These are phyloP conservation scores for Lordiphosa collinella DNA, from an alignment of 1,140 invertebrate genomes.

Conservation along the genomic window DNA sequence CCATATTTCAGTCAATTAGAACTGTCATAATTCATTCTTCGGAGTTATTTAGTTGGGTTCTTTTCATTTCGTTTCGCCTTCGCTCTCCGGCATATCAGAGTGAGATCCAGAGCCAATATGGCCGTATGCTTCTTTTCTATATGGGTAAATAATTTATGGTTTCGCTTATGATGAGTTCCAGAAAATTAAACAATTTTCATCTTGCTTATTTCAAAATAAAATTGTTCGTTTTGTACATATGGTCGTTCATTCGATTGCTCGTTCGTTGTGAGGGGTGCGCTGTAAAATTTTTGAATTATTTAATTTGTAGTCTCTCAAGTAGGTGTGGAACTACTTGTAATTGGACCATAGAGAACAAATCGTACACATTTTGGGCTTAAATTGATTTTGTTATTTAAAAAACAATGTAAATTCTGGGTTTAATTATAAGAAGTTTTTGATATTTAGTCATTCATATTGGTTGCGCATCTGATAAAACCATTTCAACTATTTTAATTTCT, in stretches of 20 bases:
- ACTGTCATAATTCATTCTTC: constrained; percentile 79
- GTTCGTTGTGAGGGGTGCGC: constrained; percentile 5
- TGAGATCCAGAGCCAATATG: constrained; percentile 8
- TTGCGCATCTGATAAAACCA: too few species aligned
- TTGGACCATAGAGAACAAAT: too few species aligned
- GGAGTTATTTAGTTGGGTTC: constrained; percentile 70
- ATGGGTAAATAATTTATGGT: constrained; percentile 59
- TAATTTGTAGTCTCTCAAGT: constrained; percentile 29
- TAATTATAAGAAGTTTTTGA: too few species aligned
- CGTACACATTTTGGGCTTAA: too few species aligned
- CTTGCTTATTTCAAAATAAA: constrained; percentile 29
- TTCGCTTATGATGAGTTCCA: constrained; percentile 77
- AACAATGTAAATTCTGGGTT: too few species aligned
- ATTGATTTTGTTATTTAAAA: too few species aligned
- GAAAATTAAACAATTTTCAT: constrained; percentile 73
- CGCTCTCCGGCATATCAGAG: constrained; percentile 1
- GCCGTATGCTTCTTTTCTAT: constrained; percentile 29
- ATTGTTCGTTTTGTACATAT: constrained; percentile 21
- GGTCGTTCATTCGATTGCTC: neutral
- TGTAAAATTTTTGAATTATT: constrained; percentile 32
- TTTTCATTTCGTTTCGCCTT: constrained; percentile 7
- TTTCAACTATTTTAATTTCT: too few species aligned
- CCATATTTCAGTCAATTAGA: constrained; percentile 80
- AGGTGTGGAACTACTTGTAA: constrained; percentile 6
- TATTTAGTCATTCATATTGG: too few species aligned